A percentile compares a stretch with the other conserved stretches of the same genome.
Conservation (phyloP, 2,888 invertebrate genomes). For the Nasonia oneida region DNA sequence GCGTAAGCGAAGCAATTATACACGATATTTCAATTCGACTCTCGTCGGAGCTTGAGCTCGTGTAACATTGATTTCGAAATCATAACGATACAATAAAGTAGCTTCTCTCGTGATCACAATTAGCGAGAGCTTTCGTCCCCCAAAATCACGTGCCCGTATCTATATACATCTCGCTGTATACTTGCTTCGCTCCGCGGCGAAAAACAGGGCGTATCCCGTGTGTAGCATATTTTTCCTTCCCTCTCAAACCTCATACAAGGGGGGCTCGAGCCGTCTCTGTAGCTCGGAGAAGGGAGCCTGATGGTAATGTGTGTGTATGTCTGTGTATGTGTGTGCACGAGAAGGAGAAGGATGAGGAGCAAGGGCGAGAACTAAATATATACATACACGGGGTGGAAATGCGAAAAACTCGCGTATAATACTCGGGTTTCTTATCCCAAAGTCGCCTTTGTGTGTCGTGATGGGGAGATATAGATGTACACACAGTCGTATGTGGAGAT, state of each 20-base stretch:
- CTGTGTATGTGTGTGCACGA: neutral
- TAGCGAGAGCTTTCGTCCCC: neutral
- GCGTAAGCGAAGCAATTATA: slow-evolving; percentile 21
- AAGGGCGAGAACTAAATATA: neutral
- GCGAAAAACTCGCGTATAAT: slow-evolving; percentile 27
- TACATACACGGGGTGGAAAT: neutral
- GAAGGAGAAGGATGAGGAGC: neutral
- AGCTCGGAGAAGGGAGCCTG: neutral
- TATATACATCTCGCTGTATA: neutral
- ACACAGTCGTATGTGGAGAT: neutral
- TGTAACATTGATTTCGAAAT: neutral
- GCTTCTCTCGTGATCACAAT: neutral
- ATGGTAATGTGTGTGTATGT: neutral
- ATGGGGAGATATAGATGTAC: neutral
- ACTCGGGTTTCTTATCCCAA: neutral
- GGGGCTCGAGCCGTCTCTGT: too few relatives aligned
- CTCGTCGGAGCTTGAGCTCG: neutral
- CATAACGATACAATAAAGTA: neutral
- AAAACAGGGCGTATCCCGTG: slow-evolving; percentile 49
- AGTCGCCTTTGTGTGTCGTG: neutral
- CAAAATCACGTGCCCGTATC: neutral
- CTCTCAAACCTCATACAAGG: slow-evolving; percentile 28
- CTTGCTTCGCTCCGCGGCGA: slow-evolving; percentile 10
- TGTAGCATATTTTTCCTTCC: slow-evolving; percentile 43
- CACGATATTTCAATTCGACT: neutral